Conservation (phyloP, 2,113 vertebrate species). For the Chitala chitala region DNA sequence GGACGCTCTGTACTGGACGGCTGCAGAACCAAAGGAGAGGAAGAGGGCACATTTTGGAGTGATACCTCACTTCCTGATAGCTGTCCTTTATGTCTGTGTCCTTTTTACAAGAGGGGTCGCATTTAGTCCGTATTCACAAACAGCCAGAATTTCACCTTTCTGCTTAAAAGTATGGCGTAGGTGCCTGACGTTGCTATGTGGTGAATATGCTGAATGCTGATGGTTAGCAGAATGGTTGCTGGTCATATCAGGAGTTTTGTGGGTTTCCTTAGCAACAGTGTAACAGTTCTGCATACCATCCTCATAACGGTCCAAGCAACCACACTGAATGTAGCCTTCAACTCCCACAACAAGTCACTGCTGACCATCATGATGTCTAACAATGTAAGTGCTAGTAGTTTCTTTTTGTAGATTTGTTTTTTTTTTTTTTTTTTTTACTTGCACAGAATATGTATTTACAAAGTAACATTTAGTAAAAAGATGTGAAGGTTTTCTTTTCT, state of each 20-base stretch:
- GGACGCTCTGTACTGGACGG: slow-evolving; percentile 97
- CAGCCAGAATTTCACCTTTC: no score
- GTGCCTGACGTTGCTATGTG: no score
- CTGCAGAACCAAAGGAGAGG: slow-evolving; percentile 90
- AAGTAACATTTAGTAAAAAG: slow-evolving; percentile 17
- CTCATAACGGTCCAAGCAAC: slow-evolving; percentile 98
- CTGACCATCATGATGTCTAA: slow-evolving; percentile 99
- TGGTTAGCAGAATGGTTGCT: no score
- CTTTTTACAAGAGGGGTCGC: slow-evolving; percentile 50
- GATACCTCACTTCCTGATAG: slow-evolving; percentile 95
- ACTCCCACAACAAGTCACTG: slow-evolving; percentile 97
- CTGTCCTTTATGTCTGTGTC: slow-evolving; percentile 98
- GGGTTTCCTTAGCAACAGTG: slow-evolving; percentile 67
- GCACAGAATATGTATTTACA: not conserved
- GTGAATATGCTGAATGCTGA: no score
- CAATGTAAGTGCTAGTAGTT: slow-evolving; percentile 73
- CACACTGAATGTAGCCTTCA: slow-evolving; percentile 96
- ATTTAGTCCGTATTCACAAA: no score
- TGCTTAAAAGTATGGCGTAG: no score
- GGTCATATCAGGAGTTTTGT: not conserved
- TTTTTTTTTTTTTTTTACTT: not conserved
- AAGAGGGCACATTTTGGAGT: slow-evolving; percentile 91
- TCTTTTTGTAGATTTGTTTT: not conserved
- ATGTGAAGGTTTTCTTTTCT: slow-evolving; percentile 23
- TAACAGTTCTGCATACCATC: slow-evolving; percentile 86